phyloP scores from a whole-genome alignment of 2,113 vertebrate species.

The Sinocyclocheilus anshuiensis region DNA sequence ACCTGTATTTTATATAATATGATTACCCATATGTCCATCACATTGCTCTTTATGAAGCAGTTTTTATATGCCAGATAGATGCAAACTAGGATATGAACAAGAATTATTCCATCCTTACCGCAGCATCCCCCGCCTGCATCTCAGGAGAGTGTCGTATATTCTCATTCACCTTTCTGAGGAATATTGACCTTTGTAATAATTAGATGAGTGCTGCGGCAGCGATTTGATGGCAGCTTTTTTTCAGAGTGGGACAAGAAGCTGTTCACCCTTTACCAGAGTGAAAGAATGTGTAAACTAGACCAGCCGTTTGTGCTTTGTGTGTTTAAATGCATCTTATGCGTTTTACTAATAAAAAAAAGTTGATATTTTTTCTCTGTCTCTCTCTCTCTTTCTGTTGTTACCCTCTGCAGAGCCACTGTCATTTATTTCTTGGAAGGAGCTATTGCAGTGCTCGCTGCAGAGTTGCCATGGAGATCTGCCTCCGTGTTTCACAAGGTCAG shows the following conservation, averaged over 20 bases:
- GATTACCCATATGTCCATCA: background rate
- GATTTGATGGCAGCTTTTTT: conserved; percentile 55
- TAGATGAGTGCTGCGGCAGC: conserved; percentile 57
- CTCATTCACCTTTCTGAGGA: conserved; percentile 51
- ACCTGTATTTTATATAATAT: background rate
- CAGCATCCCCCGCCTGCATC: conserved; percentile 23
- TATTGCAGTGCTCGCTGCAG: conserved; percentile 62
- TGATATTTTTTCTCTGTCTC: conserved; percentile 28
- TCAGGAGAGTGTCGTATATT: conserved; percentile 43
- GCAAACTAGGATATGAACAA: background rate
- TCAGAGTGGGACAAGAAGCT: conserved; percentile 28
- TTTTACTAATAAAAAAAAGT: conserved; percentile 49
- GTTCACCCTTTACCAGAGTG: conserved; percentile 29
- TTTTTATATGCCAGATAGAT: background rate
- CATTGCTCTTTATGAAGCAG: background rate
- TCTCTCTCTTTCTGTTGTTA: conserved; percentile 14
- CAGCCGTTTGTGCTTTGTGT: conserved; percentile 33
- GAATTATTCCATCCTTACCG: conserved; percentile 25
- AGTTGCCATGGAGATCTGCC: conserved; percentile 66
- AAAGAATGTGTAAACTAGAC: conserved; percentile 9
- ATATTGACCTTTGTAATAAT: conserved; percentile 64
- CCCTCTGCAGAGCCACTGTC: conserved; percentile 55
- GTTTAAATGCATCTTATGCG: conserved; percentile 37
- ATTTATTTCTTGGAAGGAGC: conserved; percentile 60
- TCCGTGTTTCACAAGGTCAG: conserved; percentile 64